Base-by-base conservation (phyloP, 2,888 invertebrate genomes). In the Steinernema hermaphroditum region DNA sequence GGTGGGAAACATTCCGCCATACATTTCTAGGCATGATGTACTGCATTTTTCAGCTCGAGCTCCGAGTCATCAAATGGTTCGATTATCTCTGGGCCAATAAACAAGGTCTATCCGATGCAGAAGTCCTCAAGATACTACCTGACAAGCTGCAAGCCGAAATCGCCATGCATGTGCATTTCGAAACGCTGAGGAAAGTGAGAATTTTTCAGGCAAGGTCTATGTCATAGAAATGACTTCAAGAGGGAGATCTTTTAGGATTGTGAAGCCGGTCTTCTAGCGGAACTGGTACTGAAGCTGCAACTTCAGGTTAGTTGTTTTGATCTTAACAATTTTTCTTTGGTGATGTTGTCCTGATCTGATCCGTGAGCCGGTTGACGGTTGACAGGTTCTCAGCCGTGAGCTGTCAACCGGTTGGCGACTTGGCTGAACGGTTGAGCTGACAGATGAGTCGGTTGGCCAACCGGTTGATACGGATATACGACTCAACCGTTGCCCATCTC, bases 121-220 rank as follows among this genome's bases (percentile, higher is more conserved):
- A 94, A 74, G 88, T 87, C 50, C 87, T 89, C 0, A 49, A 72
- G 19, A 92, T 93, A 0, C 89, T 96, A 71, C 96, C 96, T 0
- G 94, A 95, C 86, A 96, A 96, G 88, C 89, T 96, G 32, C 94
- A 95, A 88, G 93, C 94, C 0, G 94, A 96, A 90, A 96, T 96
- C 82, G 96, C 96, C 57, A 96, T 96, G 85, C 92, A 94, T 83
- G 96, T 96, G 44, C 96, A 96, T 87, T 90, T 96, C 87, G 94
- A 94, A 77, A 96, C 96, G 1, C 88, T 96, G 80, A 91, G 85
- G 77, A 91, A 93, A 90, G 95, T 96, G 44, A 89, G 92, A 81
- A 94, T 96, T 85, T 96, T 96, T 87, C 85, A 85, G 78, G 83
- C 81, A 6, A 16, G 27, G 2, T 44, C 27, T 19, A 0, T 27